These are phyloP conservation scores for Neostethus bicornis DNA, from an alignment of 2,797 vertebrate species.

Conservation along the genomic window DNA sequence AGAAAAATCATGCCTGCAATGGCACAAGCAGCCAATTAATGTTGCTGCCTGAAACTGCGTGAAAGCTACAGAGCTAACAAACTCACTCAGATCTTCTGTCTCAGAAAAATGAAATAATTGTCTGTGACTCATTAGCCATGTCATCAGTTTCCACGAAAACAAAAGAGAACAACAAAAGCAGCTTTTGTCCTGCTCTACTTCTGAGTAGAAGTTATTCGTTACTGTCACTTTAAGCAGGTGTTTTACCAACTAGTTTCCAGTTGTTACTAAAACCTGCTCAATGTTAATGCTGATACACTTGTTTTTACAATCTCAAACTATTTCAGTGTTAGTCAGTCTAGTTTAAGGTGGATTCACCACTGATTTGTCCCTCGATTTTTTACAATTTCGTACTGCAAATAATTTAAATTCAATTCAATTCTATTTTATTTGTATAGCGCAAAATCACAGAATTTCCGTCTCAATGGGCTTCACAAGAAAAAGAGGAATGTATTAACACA, in stretches of 20 bases:
- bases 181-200: background rate
- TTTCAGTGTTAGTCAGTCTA: slow-evolving; percentile 8
- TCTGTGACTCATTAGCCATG: slow-evolving; percentile 23
- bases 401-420: background rate
- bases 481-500: too few species aligned
- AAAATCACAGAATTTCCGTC: too few species aligned
- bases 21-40: slow-evolving; percentile 46
- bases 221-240: slow-evolving; percentile 18
- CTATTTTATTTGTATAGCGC: too few species aligned
- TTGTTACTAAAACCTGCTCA: slow-evolving; percentile 1
- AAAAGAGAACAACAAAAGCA: slow-evolving; percentile 24
- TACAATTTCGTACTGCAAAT: slow-evolving; percentile 9
- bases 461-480: too few species aligned
- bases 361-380: background rate
- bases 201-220: slow-evolving; percentile 1
- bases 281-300: background rate
- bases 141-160: slow-evolving; percentile 43
- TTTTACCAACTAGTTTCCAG: slow-evolving; percentile 11
- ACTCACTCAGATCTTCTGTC: slow-evolving; percentile 33
- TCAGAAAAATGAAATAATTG: slow-evolving; percentile 42
- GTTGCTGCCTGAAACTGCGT: slow-evolving; percentile 39
- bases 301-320: slow-evolving; percentile 7
- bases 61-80: slow-evolving; percentile 44
- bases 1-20: slow-evolving; percentile 52
- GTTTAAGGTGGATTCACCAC: background rate